These are phyloP conservation scores for Synergus umbraculus DNA, from an alignment of 2,888 invertebrate species.

Conservation along the genomic window DNA sequence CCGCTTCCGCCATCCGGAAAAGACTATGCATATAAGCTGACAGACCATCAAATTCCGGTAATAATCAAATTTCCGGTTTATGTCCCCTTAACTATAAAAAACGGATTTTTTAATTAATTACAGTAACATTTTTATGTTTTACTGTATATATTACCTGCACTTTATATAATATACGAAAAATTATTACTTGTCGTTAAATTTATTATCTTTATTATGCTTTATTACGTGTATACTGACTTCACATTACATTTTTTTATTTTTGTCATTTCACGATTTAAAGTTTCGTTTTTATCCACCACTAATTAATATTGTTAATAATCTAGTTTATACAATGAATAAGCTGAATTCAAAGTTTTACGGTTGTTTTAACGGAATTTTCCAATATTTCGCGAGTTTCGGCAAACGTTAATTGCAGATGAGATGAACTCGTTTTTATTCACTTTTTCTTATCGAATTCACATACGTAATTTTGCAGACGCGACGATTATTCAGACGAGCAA, in stretches of 20 bases:
- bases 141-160: background rate
- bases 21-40: slow-evolving; percentile 19
- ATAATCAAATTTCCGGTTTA: slow-evolving; percentile 31
- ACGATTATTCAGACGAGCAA: slow-evolving; percentile 31
- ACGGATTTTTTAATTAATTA: slow-evolving; percentile 14
- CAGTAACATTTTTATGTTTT: background rate
- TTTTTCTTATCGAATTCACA: slow-evolving; percentile 24
- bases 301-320: too few relatives aligned
- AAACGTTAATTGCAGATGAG: slow-evolving; percentile 28
- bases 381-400: background rate
- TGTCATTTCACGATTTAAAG: too few relatives aligned
- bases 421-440: slow-evolving; percentile 9
- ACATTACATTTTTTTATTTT: too few relatives aligned
- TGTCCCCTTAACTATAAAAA: slow-evolving; percentile 3
- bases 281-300: too few relatives aligned
- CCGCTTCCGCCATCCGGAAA: slow-evolving; percentile 15
- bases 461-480: slow-evolving; percentile 31
- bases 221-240: too few relatives aligned
- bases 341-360: too few relatives aligned
- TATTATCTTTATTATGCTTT: too few relatives aligned
- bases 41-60: slow-evolving; percentile 21
- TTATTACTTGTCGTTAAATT: too few relatives aligned
- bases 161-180: too few relatives aligned
- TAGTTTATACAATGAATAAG: too few relatives aligned
- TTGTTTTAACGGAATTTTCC: background rate